phyloP scores from a whole-genome alignment of 2,888 invertebrate species.

The Drosophila testacea region DNA sequence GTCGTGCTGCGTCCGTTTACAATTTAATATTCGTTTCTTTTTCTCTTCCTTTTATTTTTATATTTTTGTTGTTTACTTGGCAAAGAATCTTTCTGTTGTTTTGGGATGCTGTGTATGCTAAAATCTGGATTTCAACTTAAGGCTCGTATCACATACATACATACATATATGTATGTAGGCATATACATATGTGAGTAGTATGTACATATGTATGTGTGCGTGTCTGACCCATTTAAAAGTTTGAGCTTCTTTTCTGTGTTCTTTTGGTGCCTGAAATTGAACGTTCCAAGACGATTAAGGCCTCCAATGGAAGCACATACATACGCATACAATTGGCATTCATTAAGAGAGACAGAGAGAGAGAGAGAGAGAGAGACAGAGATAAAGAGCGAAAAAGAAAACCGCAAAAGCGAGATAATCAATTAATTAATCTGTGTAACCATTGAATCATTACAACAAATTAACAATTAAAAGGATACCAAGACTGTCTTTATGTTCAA shows the following conservation, averaged over 20 bases:
- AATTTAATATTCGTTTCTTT: neutral
- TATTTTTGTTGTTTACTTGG: constrained; percentile 2
- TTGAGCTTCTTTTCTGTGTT: constrained; percentile 6
- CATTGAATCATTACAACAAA: constrained; percentile 2
- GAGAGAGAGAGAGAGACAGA: too few species aligned
- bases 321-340: neutral
- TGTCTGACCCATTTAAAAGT: constrained; percentile 51
- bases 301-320: neutral
- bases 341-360: neutral
- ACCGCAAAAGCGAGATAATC: neutral
- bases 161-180: neutral
- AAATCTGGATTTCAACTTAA: constrained; percentile 43
- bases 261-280: constrained; percentile 9
- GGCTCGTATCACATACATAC: constrained; percentile 1
- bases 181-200: neutral
- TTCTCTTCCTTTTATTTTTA: neutral
- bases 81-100: constrained; percentile 33
- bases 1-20: neutral
- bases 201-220: constrained; percentile 9
- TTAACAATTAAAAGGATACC: constrained; percentile 2
- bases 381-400: too few species aligned
- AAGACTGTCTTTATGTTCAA: too few species aligned
- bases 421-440: constrained; percentile 24
- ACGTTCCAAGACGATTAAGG: constrained; percentile 14
- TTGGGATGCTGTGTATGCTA: constrained; percentile 55